phyloP scores from a whole-genome alignment of 2,888 invertebrate genomes.

The Teleiodes luculella region DNA sequence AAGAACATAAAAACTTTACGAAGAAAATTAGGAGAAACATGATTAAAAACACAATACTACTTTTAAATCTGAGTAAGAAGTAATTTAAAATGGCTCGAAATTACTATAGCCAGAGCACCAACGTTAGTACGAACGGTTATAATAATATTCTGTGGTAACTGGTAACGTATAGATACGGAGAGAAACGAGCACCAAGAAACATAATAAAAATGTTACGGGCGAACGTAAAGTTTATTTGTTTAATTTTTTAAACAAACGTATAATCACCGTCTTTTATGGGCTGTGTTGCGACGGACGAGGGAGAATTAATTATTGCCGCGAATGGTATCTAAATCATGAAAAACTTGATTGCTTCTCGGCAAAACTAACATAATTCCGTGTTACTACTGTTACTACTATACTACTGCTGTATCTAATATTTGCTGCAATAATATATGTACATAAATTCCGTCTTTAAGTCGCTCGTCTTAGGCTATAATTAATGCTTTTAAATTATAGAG shows the following conservation, averaged over 20 bases:
- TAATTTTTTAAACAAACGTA: slow-evolving; percentile 72
- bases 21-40: neutral
- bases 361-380: neutral
- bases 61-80: neutral
- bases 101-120: no score
- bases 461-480: neutral
- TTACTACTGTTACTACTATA: neutral
- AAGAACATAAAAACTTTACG: neutral
- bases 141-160: no score
- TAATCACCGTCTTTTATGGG: slow-evolving; percentile 66
- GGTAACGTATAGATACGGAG: slow-evolving; percentile 15
- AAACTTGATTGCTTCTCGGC: slow-evolving; percentile 33
- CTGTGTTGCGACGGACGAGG: slow-evolving; percentile 49
- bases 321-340: slow-evolving; percentile 47
- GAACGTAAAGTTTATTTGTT: slow-evolving; percentile 75
- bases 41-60: neutral
- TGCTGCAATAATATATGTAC: slow-evolving; percentile 1
- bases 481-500: neutral
- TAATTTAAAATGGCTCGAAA: neutral
- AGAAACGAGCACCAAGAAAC: slow-evolving; percentile 40
- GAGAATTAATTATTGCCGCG: slow-evolving; percentile 55
- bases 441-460: neutral
- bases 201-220: slow-evolving; percentile 71
- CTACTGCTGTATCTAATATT: neutral
- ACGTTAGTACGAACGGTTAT: no score